phyloP scores from a whole-genome alignment of 2,113 vertebrate genomes.

The Hyaena hyaena region DNA sequence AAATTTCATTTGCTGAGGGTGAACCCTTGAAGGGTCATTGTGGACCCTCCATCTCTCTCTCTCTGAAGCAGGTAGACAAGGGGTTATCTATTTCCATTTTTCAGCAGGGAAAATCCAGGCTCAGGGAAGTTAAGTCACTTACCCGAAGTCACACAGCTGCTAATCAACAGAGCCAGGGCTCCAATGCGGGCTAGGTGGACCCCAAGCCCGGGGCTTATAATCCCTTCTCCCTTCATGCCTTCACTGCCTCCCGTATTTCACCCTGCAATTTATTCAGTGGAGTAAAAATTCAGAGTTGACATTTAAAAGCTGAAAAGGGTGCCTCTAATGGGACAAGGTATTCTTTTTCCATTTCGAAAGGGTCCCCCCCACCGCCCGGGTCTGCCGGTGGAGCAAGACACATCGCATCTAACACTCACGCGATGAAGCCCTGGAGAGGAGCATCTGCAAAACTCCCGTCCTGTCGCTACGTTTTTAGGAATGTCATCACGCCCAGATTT shows the following conservation, averaged over 20 bases:
- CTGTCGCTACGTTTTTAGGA: constrained; percentile 47
- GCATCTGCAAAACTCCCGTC: neutral
- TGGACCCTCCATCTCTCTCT: neutral
- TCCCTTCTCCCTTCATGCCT: accelerated
- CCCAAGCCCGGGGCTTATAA: no score
- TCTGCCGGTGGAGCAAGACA: neutral
- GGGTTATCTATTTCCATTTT: neutral
- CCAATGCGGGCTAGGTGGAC: accelerated
- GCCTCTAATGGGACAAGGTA: neutral
- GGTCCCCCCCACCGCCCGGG: neutral
- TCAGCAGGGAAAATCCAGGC: neutral
- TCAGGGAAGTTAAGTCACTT: neutral
- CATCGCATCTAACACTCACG: accelerated
- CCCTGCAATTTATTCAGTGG: neutral
- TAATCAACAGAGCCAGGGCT: neutral
- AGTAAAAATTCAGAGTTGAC: neutral
- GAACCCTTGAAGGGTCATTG: neutral
- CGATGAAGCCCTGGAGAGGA: accelerated
- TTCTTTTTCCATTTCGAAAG: neutral
- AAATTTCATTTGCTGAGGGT: no score
- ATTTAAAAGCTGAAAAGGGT: neutral
- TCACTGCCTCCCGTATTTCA: accelerated
- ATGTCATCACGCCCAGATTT: constrained; percentile 5
- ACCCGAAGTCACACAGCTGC: neutral
- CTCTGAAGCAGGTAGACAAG: neutral